Evolutionary conservation across 2,888 invertebrate genomes (phyloP).

Genomic region (Chouioia cunea): DNA sequence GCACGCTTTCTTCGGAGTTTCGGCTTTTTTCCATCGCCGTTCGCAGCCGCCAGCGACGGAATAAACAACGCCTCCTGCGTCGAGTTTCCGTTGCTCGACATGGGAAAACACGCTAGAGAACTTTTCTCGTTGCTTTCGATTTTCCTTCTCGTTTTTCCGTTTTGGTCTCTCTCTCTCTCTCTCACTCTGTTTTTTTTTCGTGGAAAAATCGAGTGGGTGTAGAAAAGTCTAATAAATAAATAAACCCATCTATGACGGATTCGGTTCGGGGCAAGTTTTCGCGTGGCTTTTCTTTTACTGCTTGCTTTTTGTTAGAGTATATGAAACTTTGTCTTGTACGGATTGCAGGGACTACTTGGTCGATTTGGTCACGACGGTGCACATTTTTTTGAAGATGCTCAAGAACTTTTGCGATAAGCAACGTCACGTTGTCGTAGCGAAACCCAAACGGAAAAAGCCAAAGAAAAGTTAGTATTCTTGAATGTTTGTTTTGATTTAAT

Average conservation of each 20-base stretch:
- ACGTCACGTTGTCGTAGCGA: conserved; percentile 77
- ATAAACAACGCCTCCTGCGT: conserved; percentile 60
- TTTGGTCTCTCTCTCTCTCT: conserved; percentile 1
- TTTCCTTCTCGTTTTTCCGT: conserved; percentile 21
- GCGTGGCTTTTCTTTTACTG: conserved; percentile 32
- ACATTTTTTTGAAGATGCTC: conserved; percentile 92
- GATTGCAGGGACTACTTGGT: conserved; percentile 79
- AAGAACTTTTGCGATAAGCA: conserved; percentile 71
- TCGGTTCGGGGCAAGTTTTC: neutral
- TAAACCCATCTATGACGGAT: conserved; percentile 42
- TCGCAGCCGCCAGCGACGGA: conserved; percentile 50
- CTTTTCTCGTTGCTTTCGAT: conserved; percentile 25
- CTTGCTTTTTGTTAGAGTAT: conserved; percentile 9
- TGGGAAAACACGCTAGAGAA: conserved; percentile 53
- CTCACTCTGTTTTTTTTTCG: conserved; percentile 3
- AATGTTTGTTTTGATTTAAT: too few species aligned
- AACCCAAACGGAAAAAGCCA: conserved; percentile 70
- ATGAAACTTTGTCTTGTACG: conserved; percentile 33
- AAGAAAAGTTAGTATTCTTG: conserved; percentile 54
- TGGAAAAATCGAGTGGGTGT: neutral
- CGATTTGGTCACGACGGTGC: conserved; percentile 90
- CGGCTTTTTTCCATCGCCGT: conserved; percentile 12
- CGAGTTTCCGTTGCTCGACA: conserved; percentile 56
- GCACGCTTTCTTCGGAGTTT: conserved; percentile 46
- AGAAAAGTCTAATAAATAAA: conserved; percentile 39